Evolutionary conservation across 2,888 invertebrate species (phyloP).

Genomic region (Perithous albicinctus): DNA sequence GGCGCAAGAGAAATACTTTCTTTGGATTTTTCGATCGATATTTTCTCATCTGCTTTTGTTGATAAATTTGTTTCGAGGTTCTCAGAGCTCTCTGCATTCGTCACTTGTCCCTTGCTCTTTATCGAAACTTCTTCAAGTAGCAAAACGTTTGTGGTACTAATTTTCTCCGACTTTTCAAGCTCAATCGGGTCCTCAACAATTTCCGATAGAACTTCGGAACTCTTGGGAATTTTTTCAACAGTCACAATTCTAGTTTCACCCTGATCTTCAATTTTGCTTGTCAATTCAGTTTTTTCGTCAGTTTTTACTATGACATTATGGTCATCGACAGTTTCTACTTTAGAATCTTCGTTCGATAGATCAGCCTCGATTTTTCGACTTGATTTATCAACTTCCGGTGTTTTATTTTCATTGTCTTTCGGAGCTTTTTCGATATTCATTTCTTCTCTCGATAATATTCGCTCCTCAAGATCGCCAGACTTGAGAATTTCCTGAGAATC

Average conservation of each 20-base stretch:
- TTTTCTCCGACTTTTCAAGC: constrained; percentile 21
- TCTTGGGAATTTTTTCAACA: not conserved
- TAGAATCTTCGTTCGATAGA: not conserved
- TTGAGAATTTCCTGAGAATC: constrained; percentile 15
- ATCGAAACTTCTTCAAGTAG: not conserved
- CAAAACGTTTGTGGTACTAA: constrained; percentile 19
- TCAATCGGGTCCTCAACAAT: not conserved
- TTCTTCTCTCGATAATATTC: constrained; percentile 28
- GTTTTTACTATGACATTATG: not conserved
- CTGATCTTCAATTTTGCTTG: constrained; percentile 45
- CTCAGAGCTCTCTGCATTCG: not conserved
- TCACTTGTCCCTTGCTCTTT: constrained; percentile 2
- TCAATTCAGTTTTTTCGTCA: constrained; percentile 1
- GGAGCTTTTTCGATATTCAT: constrained; percentile 77
- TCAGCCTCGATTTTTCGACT: constrained; percentile 1
- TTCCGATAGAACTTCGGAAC: constrained; percentile 20
- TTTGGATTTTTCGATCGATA: constrained; percentile 42
- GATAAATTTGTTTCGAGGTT: not conserved
- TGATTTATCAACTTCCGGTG: not conserved
- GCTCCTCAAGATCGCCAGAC: not conserved
- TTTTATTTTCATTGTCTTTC: constrained; percentile 14
- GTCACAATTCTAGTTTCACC: constrained; percentile 7
- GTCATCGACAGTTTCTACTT: not conserved
- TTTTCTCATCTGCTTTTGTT: constrained; percentile 3
- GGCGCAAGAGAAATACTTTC: constrained; percentile 48